Conservation (phyloP, 2,797 vertebrate genomes). For the Phrynocephalus guinanensis region DNA sequence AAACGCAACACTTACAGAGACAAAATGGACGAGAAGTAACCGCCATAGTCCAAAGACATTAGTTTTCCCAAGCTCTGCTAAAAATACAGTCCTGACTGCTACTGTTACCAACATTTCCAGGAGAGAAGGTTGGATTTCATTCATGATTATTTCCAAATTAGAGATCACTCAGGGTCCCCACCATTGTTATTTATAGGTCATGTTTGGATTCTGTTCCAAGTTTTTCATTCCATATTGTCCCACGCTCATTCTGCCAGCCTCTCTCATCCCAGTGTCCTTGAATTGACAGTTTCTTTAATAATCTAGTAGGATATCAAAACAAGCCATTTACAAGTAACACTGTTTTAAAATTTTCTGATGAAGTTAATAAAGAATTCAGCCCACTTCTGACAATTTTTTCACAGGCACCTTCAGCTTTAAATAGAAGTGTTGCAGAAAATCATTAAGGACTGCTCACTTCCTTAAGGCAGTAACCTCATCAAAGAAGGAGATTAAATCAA, state of each 20-base stretch:
- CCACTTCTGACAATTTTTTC: conserved; percentile 24
- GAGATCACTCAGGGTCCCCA: neutral
- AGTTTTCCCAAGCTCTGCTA: neutral
- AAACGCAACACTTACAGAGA: too few relatives aligned
- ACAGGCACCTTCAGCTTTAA: conserved; percentile 17
- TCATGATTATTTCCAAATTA: neutral
- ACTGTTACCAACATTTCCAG: neutral
- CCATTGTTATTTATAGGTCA: neutral
- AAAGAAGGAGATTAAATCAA: conserved; percentile 24
- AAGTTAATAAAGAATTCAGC: conserved; percentile 9
- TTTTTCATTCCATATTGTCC: neutral
- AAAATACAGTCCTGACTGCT: neutral
- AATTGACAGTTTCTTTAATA: conserved; percentile 6
- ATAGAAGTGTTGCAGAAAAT: conserved; percentile 25
- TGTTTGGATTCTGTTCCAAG: conserved; percentile 4
- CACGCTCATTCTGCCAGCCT: neutral
- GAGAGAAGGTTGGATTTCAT: neutral
- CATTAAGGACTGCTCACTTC: conserved; percentile 27
- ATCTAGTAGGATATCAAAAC: neutral
- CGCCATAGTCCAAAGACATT: too few relatives aligned
- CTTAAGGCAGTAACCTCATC: conserved; percentile 15
- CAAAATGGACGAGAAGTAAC: too few relatives aligned
- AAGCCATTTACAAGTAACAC: conserved; percentile 15
- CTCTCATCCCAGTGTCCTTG: neutral
- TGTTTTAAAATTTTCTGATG: conserved; percentile 1